Evolutionary conservation across 1,140 invertebrate genomes (phyloP).

Genomic region (Drosophila aff.): DNA sequence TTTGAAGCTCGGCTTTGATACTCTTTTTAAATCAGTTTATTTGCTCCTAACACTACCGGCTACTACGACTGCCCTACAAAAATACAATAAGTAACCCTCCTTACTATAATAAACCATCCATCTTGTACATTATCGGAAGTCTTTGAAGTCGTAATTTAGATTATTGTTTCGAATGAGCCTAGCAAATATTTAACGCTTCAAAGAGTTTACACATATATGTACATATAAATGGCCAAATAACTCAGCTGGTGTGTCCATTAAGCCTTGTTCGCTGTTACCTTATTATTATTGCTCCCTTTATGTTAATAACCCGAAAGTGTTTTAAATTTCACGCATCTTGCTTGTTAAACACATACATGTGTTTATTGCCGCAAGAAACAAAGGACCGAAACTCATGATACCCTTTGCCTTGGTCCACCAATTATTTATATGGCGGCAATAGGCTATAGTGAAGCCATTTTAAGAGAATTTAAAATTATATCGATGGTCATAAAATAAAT

Average conservation of each 20-base stretch:
- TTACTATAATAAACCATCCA: not conserved
- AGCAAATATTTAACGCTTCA: slow-evolving; percentile 36
- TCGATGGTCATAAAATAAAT: slow-evolving; percentile 4
- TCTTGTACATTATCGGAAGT: slow-evolving; percentile 4
- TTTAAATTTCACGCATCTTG: slow-evolving; percentile 51
- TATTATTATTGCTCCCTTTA: slow-evolving; percentile 48
- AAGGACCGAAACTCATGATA: slow-evolving; percentile 21
- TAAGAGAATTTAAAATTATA: slow-evolving; percentile 7
- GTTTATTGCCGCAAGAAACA: slow-evolving; percentile 36
- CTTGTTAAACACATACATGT: slow-evolving; percentile 45
- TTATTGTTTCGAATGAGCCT: slow-evolving; percentile 21
- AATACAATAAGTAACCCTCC: not conserved
- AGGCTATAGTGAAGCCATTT: slow-evolving; percentile 6
- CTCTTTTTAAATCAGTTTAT: not conserved
- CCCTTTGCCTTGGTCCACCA: slow-evolving; percentile 9
- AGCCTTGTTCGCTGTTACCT: slow-evolving; percentile 39
- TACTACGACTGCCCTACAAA: too few relatives aligned
- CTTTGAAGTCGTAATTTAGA: slow-evolving; percentile 15
- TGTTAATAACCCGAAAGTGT: slow-evolving; percentile 50
- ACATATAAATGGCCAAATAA: slow-evolving; percentile 31
- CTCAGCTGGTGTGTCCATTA: slow-evolving; percentile 48
- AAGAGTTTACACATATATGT: slow-evolving; percentile 5
- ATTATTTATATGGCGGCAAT: slow-evolving; percentile 20
- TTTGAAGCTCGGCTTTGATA: not conserved
- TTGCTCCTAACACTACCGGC: too few relatives aligned